Evolutionary conservation across 2,888 invertebrate species (phyloP).

Genomic region (Ophion obscuratus): DNA sequence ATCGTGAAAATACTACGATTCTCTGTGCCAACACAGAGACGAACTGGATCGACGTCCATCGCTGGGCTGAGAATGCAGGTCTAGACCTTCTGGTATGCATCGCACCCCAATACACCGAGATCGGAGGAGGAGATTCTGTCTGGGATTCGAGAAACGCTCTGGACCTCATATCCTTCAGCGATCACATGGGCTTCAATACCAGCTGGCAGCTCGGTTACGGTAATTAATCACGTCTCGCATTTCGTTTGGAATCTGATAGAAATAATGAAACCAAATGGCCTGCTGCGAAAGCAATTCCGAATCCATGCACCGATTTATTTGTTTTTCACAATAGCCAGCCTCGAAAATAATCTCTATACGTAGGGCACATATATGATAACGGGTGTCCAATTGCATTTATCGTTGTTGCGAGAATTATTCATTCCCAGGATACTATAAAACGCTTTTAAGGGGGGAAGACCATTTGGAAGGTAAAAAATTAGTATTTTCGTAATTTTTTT

Average conservation of each 20-base stretch:
- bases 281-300: neutral
- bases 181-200: slow-evolving; percentile 87
- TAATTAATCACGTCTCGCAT: slow-evolving; percentile 78
- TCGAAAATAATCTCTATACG: too few relatives aligned
- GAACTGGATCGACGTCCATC: slow-evolving; percentile 80
- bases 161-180: slow-evolving; percentile 89
- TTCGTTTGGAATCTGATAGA: neutral
- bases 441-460: too few relatives aligned
- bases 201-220: slow-evolving; percentile 92
- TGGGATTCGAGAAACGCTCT: slow-evolving; percentile 90
- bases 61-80: slow-evolving; percentile 81
- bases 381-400: too few relatives aligned
- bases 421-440: neutral
- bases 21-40: slow-evolving; percentile 74
- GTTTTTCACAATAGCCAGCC: too few relatives aligned
- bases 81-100: slow-evolving; percentile 81
- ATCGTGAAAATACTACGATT: slow-evolving; percentile 52
- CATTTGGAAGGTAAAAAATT: too few relatives aligned
- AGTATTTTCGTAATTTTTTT: too few relatives aligned
- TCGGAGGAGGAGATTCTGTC: slow-evolving; percentile 81
- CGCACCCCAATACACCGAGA: slow-evolving; percentile 85
- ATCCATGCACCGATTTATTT: too few relatives aligned
- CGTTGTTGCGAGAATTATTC: too few relatives aligned
- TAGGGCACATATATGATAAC: too few relatives aligned
- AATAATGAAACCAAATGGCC: neutral